Conservation (phyloP, 2,113 vertebrate species). For the Trachemys scripta region DNA sequence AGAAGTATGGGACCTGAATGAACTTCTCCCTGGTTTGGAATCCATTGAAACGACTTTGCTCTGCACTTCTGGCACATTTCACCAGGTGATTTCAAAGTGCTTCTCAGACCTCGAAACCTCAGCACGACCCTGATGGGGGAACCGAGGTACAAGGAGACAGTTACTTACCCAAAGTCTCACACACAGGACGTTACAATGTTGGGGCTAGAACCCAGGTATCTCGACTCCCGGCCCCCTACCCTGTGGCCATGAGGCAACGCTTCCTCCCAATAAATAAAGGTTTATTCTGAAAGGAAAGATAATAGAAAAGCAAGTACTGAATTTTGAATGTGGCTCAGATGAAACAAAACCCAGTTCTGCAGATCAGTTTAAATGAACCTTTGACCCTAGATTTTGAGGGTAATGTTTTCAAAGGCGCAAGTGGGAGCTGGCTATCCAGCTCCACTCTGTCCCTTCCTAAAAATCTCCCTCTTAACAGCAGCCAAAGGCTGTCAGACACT, state of each 20-base stretch:
- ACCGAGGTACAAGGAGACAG: background rate
- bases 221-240: background rate
- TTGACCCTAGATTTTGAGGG: background rate
- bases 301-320: background rate
- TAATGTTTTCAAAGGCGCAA: background rate
- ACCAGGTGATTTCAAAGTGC: accelerated
- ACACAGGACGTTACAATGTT: background rate
- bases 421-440: background rate
- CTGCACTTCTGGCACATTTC: accelerated
- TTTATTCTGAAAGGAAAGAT: background rate
- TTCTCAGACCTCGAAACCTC: background rate
- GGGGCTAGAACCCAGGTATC: background rate
- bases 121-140: background rate
- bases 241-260: background rate
- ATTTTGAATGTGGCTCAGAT: background rate
- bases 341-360: background rate
- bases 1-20: background rate
- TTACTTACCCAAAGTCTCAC: background rate
- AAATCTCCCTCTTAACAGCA: background rate
- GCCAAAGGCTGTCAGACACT: background rate
- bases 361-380: background rate
- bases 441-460: background rate
- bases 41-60: background rate
- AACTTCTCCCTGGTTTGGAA: background rate
- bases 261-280: background rate